Base-by-base conservation (phyloP, 2,888 invertebrate genomes). In the Onchidella celtica region DNA sequence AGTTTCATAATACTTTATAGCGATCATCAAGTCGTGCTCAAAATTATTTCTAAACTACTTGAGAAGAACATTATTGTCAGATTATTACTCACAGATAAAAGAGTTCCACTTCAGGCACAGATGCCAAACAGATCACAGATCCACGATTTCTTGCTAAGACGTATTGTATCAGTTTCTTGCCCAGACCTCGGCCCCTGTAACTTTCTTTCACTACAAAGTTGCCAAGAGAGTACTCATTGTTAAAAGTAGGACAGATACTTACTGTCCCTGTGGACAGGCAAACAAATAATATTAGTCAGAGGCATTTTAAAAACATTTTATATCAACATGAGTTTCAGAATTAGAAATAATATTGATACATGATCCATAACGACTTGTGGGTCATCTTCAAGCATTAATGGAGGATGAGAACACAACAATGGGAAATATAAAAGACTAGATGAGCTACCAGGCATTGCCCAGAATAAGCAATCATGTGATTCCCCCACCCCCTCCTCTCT, bases 1-100 rank as follows among this genome's bases (percentile, higher is more conserved):
- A n/a, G n/a, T n/a, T n/a, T n/a, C n/a, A n/a, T n/a, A n/a, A n/a
- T n/a, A n/a, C n/a, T n/a, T n/a, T n/a, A n/a, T n/a, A n/a, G n/a
- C n/a, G n/a, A n/a, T n/a, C n/a, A n/a, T n/a, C n/a, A n/a, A n/a
- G n/a, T n/a, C n/a, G n/a, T n/a, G n/a, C n/a, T n/a, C n/a, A n/a
- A n/a, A n/a, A n/a, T n/a, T n/a, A n/a, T n/a, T n/a, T n/a, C n/a
- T n/a, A n/a, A n/a, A n/a, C n/a, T n/a, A n/a, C n/a, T n/a, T n/a
- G n/a, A n/a, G n/a, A n/a, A n/a, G n/a, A n/a, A n/a, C n/a, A n/a
- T n/a, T n/a, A n/a, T n/a, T n/a, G n/a, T n/a, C n/a, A n/a, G n/a
- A n/a, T n/a, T n/a, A n/a, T 47, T 47, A 75, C 75, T 77, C 68
- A 77, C 77, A 77, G 1, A 32, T 77, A 77, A 68, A 77, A 77